Base-by-base conservation (phyloP, 1,140 invertebrate genomes). In the Formica selysi region DNA sequence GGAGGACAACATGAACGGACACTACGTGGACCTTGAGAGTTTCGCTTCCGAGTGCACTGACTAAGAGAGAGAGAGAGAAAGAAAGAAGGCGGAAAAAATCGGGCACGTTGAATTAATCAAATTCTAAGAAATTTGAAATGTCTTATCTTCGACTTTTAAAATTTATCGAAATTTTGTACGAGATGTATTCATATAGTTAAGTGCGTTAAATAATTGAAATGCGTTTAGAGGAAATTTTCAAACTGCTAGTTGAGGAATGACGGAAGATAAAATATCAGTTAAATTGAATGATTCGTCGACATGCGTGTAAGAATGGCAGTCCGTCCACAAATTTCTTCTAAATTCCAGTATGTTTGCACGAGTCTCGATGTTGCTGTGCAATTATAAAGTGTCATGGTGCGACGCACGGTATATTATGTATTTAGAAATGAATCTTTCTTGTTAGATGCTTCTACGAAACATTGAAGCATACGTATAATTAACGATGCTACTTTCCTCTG, bases 1-100 rank as follows among this genome's bases (percentile, higher is more conserved):
- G 54, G 97, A 97, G 86, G 96, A 97, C 86, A 96, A 96, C 73
- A 96, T 97, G 44, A 96, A 96, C 29, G 96, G 97, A 2, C 97
- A 97, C 90, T 98, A 97, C 92, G 97, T 98, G 76, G 97, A 98
- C 91, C 94, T 98, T 29, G 97, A 97, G 90, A 97, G 97, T 61
- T 97, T 97, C 89, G 97, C 97, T 76, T 97, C 97, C 88, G 97
- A 97, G 93, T 96, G 96, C 16, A 96, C 96, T 3, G 96, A 96
- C 70, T 96, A 4, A 19, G 8, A 67, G 32, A 67, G 13, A 11
- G 32, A 19, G 22, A 38, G 38, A 8, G 38, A 41, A 41, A 41
- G 8, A 41, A 29, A 67, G 7, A 38, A 19, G 8, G 38, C 32
- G 32, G 32, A 36, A 70, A 48, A 36, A 70, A 44, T 8, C 1